Evolutionary conservation across 2,113 vertebrate species (phyloP).

Genomic region (Sigmodon hispidus): DNA sequence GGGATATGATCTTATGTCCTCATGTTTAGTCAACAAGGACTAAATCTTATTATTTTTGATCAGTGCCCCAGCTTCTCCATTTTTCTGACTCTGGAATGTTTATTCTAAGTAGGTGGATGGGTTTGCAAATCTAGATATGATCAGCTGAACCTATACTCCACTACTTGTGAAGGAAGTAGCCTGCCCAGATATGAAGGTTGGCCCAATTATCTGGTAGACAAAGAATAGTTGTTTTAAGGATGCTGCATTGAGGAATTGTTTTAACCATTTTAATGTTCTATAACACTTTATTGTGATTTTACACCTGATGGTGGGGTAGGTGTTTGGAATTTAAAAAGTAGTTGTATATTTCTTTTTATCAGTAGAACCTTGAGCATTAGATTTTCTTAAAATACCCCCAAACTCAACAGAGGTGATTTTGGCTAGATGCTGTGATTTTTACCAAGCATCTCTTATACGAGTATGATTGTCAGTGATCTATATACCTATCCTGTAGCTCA

Average conservation of each 20-base stretch:
- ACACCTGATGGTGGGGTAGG: neutral
- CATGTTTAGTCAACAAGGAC: neutral
- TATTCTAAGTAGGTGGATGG: neutral
- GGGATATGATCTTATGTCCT: neutral
- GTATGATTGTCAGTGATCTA: neutral
- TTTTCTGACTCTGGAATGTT: neutral
- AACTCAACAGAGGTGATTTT: neutral
- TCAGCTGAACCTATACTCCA: neutral
- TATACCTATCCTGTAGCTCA: neutral
- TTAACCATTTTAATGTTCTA: neutral
- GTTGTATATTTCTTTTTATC: neutral
- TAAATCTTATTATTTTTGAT: neutral
- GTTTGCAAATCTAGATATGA: neutral
- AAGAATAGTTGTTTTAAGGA: neutral
- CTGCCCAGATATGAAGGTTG: neutral
- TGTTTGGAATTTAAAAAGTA: neutral
- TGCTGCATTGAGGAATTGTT: neutral
- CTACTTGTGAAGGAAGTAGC: neutral
- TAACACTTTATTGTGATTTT: neutral
- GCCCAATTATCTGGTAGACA: neutral
- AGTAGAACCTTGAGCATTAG: neutral
- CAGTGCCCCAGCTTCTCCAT: neutral
- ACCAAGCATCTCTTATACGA: neutral
- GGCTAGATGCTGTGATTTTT: slow-evolving; percentile 12
- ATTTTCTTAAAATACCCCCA: neutral